phyloP scores from a whole-genome alignment of 2,113 vertebrate genomes.

The Leucopsar rothschildi region DNA sequence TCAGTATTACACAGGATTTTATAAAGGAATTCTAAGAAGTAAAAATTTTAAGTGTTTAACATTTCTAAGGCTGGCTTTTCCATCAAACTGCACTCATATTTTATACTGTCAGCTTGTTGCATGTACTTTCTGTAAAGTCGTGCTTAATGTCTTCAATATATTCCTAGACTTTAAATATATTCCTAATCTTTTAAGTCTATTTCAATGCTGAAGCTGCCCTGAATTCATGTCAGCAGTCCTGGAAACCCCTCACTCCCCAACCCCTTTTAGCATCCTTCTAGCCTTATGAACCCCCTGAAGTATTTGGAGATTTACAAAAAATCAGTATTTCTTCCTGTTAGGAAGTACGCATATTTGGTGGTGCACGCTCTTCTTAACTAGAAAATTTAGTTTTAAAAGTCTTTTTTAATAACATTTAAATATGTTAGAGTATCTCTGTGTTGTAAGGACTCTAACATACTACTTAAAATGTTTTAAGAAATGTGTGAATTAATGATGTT shows the following conservation, averaged over 20 bases:
- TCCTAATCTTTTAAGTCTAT: not conserved
- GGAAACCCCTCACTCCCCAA: not conserved
- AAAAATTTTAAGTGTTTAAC: not conserved
- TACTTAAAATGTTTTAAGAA: not conserved
- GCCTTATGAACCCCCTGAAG: not conserved
- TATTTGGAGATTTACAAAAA: not conserved
- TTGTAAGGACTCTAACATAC: not conserved
- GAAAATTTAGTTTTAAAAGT: not conserved
- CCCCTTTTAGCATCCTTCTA: not conserved
- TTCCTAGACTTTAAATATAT: not conserved
- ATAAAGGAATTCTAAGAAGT: not conserved
- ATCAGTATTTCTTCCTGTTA: not conserved
- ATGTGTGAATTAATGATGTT: not conserved
- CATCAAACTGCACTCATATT: not conserved
- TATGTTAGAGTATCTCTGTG: not conserved
- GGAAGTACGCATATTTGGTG: not conserved
- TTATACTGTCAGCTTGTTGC: not conserved
- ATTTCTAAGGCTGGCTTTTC: not conserved
- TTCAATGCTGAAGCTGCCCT: not conserved
- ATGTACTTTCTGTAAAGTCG: not conserved
- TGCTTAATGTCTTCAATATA: not conserved
- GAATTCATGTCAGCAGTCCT: not conserved
- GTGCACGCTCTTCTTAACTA: not conserved
- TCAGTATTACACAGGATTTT: not conserved
- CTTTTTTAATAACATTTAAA: not conserved